A percentile compares a stretch with the other conserved stretches of the same genome.
phyloP scores from a whole-genome alignment of 2,797 vertebrate species.

The Salarias fasciatus region DNA sequence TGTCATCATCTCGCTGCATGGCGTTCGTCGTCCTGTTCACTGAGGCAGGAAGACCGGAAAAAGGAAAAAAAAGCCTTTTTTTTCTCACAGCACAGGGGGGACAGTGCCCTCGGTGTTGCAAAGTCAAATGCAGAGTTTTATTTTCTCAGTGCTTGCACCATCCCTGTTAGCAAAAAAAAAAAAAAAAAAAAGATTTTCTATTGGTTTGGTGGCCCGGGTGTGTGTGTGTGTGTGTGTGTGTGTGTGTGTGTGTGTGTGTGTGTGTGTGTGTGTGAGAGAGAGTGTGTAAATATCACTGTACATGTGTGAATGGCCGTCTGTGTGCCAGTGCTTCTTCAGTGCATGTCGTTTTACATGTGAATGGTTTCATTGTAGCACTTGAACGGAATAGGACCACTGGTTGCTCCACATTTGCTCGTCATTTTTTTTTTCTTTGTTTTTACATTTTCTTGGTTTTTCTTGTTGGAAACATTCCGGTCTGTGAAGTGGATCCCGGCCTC shows the following conservation, averaged over 20 bases:
- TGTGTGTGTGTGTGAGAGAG: constrained; percentile 56
- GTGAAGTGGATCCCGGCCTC: constrained; percentile 24
- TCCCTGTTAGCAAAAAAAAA: constrained; percentile 38
- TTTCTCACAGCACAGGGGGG: constrained; percentile 29
- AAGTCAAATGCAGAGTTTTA: constrained; percentile 46
- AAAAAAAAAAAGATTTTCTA: constrained; percentile 21
- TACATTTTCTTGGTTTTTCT: background rate
- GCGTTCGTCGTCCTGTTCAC: constrained; percentile 16
- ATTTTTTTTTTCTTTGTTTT: constrained; percentile 20
- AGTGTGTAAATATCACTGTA: constrained; percentile 34
- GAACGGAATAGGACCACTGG: constrained; percentile 6
- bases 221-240: constrained; percentile 56
- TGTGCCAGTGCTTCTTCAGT: constrained; percentile 60
- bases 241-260: constrained; percentile 51
- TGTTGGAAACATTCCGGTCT: constrained; percentile 40
- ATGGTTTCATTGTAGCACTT: constrained; percentile 29
- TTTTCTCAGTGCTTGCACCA: constrained; percentile 64
- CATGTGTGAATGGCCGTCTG: constrained; percentile 54
- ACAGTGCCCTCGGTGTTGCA: constrained; percentile 49
- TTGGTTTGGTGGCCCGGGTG: constrained; percentile 48
- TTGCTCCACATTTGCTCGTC: constrained; percentile 6
- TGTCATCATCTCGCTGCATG: constrained; percentile 33
- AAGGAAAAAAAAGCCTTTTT: constrained; percentile 46
- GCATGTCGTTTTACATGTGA: constrained; percentile 54
- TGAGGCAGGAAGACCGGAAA: constrained; percentile 11